Percentiles rank a stretch among this genome's conserved stretches.
These are phyloP conservation scores for Acronicta leporina DNA, from an alignment of 2,888 invertebrate species.

Conservation along the genomic window DNA sequence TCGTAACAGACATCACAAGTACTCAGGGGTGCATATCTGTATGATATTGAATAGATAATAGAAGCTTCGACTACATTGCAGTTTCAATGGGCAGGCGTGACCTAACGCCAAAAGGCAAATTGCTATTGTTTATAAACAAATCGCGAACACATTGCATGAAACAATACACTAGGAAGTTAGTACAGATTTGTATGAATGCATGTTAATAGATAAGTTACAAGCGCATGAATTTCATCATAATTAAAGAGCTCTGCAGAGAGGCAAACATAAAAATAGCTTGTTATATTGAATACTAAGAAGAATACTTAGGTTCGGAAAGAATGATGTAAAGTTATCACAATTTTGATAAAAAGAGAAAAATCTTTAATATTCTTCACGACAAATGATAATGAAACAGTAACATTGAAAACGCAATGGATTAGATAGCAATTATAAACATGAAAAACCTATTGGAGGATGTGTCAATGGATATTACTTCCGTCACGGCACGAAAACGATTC, in stretches of 20 bases:
- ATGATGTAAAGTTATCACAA: neutral
- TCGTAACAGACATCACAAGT: slow-evolving; percentile 11
- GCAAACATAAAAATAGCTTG: neutral
- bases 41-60: slow-evolving; percentile 59
- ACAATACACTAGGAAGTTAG: slow-evolving; percentile 80
- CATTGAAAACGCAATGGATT: slow-evolving; percentile 43
- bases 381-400: slow-evolving; percentile 21
- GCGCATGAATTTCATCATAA: slow-evolving; percentile 30
- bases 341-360: neutral
- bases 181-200: slow-evolving; percentile 62
- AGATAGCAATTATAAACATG: slow-evolving; percentile 59
- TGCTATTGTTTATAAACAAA: slow-evolving; percentile 81
- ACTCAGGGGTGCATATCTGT: slow-evolving; percentile 16
- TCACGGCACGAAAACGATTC: slow-evolving; percentile 64
- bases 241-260: slow-evolving; percentile 16
- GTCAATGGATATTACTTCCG: slow-evolving; percentile 66
- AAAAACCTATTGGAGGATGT: slow-evolving; percentile 63
- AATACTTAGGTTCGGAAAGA: no score
- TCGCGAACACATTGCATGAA: slow-evolving; percentile 74
- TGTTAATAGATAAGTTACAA: slow-evolving; percentile 51
- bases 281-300: no score
- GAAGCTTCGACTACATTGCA: slow-evolving; percentile 64
- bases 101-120: slow-evolving; percentile 80
- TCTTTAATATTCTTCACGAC: slow-evolving; percentile 36
- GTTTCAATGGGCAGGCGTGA: slow-evolving; percentile 75